A percentile compares a stretch with the other conserved stretches of the same genome.
phyloP scores from a whole-genome alignment of 2,888 invertebrate species.

The Chesias legatella region DNA sequence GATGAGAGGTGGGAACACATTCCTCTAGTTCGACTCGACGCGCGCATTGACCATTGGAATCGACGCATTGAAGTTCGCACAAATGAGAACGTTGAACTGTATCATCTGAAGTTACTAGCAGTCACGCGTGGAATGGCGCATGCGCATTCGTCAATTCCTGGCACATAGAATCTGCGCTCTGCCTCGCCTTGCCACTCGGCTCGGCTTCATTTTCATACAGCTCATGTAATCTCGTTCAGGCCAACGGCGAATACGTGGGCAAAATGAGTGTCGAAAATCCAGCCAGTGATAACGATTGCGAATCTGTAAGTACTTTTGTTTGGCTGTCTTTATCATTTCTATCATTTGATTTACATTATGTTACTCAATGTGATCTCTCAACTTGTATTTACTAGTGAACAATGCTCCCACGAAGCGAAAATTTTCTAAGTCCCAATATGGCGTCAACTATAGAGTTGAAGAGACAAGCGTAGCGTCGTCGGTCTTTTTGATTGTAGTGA shows the following conservation, averaged over 20 bases:
- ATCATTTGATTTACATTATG: conserved; percentile 30
- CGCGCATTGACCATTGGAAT: too few species aligned
- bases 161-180: conserved; percentile 79
- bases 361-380: conserved; percentile 22
- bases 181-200: conserved; percentile 25
- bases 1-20: too few species aligned
- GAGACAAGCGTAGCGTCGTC: conserved; percentile 65
- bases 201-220: conserved; percentile 17
- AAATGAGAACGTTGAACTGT: conserved; percentile 46
- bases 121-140: conserved; percentile 62
- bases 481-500: conserved; percentile 24
- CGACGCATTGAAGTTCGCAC: conserved; percentile 26
- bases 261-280: conserved; percentile 85
- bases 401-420: conserved; percentile 68
- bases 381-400: conserved; percentile 75
- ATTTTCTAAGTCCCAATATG: conserved; percentile 91
- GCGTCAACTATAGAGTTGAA: conserved; percentile 88
- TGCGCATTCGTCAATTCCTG: conserved; percentile 81
- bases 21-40: too few species aligned
- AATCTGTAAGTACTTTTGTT: conserved; percentile 79
- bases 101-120: conserved; percentile 50
- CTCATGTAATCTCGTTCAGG: conserved; percentile 59
- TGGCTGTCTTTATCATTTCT: conserved; percentile 29
- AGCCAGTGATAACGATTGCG: conserved; percentile 78
- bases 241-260: conserved; percentile 73